Evolutionary conservation across 2,113 vertebrate species (phyloP), one percentile per base, ranked within the genome.

Genomic region (Ploceus nigricollis): DNA sequence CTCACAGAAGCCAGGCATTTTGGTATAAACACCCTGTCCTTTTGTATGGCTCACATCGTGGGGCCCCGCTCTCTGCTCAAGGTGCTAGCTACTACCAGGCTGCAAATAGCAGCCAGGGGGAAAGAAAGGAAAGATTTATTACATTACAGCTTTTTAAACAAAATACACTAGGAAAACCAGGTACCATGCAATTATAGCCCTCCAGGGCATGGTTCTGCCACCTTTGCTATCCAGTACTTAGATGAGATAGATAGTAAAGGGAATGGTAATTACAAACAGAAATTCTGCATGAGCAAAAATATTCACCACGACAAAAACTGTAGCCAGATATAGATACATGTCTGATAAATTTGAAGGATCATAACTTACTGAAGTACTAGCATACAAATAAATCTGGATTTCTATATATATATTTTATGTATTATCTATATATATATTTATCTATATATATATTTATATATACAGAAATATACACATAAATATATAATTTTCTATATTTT

Each of bases 191-290:
- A 88, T 6, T 45, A 33, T 23, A 78, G 68, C 37, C 66, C 64
- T 90, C 68, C 19, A 73, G 66, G 68, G 58, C 63, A 95, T 9
- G 8, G 31, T 63, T 86, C 42, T 58, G 85, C 76, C 90, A 66
- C 71, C 88, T 93, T 90, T 83, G 44, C 56, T 70, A 85, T 83
- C 47, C 64, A 90, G 88, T 28, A 81, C 40, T 81, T 50, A 81
- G 82, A 94, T 95, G 50, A 76, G 44, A 71, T 28, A 90, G 50
- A 75, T 56, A 82, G 79, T 50, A 92, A 75, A 88, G n/a, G n/a
- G 51, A 87, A 18, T 10, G 0, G 51, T 92, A 93, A 91, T 78
- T 19, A 2, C 63, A 90, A 90, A 70, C 87, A 94, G 87, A 91
- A 79, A 64, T 68, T 89, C 51, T 61, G 31, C 47, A 42, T 14